Base-by-base conservation (phyloP, 2,113 vertebrate genomes). In the Triplophysa dalaica region DNA sequence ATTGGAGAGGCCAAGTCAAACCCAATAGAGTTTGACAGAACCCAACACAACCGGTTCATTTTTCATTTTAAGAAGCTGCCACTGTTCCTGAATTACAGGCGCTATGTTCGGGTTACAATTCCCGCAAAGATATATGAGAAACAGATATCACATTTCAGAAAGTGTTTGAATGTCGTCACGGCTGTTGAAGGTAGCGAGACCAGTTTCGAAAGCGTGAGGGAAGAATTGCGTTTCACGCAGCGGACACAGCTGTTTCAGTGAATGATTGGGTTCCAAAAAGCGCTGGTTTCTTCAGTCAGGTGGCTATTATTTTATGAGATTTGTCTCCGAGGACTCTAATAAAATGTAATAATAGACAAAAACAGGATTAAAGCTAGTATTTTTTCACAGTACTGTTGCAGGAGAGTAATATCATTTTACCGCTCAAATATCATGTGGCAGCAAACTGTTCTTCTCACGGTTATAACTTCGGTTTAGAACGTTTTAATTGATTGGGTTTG, bases 401-500 rank as follows among this genome's bases (percentile, higher is more conserved):
- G 9, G 8, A 63, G 56, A 2, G 9, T 62, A 75, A 75, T 75
- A 75, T 48, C 1, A 48, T 63, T 61, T 75, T 8, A 48, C 73
- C 41, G 1, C 22, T 75, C 14, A 62, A 41, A 19, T 74, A 45
- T 61, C 43, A 19, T 61, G 12, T 26, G 56, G 56, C 4, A 12
- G 14, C 56, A 75, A 63, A 43, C 33, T 29, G 45, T 75, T 75
- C 38, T 45, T 62, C 61, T 62, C 56, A 61, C 16, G 21, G 58
- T 75, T 75, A 48, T 61, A 45, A 61, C 33, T 21, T 43, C 4
- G 38, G 26, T 43, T 54, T 72, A 21, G 24, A 50, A 41, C 63
- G 41, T 48, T 63, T 75, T 75, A 75, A 75, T 75, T 63, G 73
- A 63, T 62, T 75, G 60, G 56, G 73, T 17, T 75, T 75, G 38